Evolutionary conservation across 2,797 vertebrate genomes (phyloP).

Genomic region (Spinus olivaceus): DNA sequence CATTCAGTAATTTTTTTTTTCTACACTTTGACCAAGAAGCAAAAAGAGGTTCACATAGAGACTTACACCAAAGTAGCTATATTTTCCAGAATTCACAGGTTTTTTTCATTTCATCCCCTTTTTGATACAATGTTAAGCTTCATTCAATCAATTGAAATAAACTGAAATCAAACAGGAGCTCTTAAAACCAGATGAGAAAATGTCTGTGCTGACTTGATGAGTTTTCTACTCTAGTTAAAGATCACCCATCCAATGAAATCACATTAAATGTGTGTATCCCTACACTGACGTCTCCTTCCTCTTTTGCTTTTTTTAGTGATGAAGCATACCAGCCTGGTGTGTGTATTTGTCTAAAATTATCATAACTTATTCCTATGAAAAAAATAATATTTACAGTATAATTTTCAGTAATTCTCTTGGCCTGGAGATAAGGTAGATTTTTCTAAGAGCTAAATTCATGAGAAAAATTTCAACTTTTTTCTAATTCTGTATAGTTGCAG

Average conservation of each 20-base stretch:
- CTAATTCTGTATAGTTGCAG: accelerated
- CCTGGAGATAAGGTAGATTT: not conserved
- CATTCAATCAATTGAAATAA: not conserved
- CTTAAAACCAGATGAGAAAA: not conserved
- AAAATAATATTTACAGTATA: not conserved
- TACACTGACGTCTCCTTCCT: not conserved
- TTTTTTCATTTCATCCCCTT: not conserved
- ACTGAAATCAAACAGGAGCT: not conserved
- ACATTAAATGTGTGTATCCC: not conserved
- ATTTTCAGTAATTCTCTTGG: not conserved
- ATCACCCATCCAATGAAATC: not conserved
- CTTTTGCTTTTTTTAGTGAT: not conserved
- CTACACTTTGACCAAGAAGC: not conserved
- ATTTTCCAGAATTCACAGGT: not conserved
- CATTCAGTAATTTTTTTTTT: not conserved
- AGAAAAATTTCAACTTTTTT: not conserved
- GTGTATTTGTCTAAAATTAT: not conserved
- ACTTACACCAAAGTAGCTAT: not conserved
- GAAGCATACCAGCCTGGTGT: not conserved
- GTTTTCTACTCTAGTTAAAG: not conserved
- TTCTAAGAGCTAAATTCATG: not conserved
- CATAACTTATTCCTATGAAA: not conserved
- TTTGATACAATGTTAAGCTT: not conserved
- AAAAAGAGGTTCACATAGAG: not conserved
- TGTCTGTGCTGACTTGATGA: not conserved